A percentile compares a stretch with the other conserved stretches of the same genome.
These are phyloP conservation scores for Chionodraco myersi DNA, from an alignment of 2,113 vertebrate species.

Conservation along the genomic window DNA sequence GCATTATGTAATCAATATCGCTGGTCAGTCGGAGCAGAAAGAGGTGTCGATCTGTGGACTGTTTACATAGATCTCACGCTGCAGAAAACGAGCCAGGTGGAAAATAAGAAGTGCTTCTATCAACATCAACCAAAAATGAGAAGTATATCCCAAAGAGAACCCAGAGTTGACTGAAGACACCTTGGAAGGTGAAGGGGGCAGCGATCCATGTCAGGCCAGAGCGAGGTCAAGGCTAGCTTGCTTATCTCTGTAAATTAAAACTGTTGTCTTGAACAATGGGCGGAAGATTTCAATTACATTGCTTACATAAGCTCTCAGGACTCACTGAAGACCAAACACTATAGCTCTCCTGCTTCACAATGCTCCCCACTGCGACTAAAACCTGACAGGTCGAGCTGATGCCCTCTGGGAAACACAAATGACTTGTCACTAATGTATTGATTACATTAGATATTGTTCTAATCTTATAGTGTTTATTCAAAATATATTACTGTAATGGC, in stretches of 20 bases:
- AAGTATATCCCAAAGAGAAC: conserved; percentile 44
- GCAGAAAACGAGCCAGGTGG: conserved; percentile 30
- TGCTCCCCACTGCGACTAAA: conserved; percentile 39
- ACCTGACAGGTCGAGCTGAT: conserved; percentile 8
- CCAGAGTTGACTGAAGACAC: conserved; percentile 59
- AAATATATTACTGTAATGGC: background rate
- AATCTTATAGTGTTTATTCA: background rate
- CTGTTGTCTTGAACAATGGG: conserved; percentile 71
- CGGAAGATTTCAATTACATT: conserved; percentile 78
- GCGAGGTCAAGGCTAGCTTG: conserved; percentile 73
- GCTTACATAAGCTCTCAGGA: conserved; percentile 40
- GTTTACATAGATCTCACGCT: conserved; percentile 66
- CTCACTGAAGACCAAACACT: conserved; percentile 44
- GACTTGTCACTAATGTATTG: background rate
- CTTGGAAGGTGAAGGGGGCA: conserved; percentile 53
- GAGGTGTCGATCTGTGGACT: conserved; percentile 75
- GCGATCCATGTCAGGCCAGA: conserved; percentile 65
- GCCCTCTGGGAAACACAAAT: conserved; percentile 13
- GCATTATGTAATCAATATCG: conserved; percentile 81
- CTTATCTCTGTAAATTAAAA: conserved; percentile 82
- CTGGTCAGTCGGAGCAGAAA: conserved; percentile 77
- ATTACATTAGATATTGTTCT: background rate
- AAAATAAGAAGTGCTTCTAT: conserved; percentile 46
- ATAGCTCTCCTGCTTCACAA: conserved; percentile 38
- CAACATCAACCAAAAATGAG: conserved; percentile 34